Evolutionary conservation across 2,888 invertebrate species (phyloP).

Genomic region (Standfussiana lucernea): DNA sequence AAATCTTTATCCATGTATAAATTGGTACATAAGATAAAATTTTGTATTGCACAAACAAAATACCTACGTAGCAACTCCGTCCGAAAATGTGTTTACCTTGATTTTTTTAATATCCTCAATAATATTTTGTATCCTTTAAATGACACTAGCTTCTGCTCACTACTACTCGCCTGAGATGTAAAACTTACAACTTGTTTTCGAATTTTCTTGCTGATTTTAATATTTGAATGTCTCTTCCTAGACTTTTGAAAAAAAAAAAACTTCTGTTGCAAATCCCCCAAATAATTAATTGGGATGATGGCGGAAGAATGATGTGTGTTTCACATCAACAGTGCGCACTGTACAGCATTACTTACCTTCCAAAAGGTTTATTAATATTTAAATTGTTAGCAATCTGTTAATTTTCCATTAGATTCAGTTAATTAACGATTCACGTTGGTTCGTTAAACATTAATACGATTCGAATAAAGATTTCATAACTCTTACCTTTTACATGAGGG

Average conservation of each 20-base stretch:
- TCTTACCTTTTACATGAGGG: slow-evolving; percentile 55
- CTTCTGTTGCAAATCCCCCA: not conserved
- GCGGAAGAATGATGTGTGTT: not conserved
- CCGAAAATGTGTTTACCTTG: slow-evolving; percentile 51
- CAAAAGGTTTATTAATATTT: slow-evolving; percentile 26
- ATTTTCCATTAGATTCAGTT: slow-evolving; percentile 54
- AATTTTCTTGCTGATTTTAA: not conserved
- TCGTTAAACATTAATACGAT: slow-evolving; percentile 44
- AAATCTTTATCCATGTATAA: not conserved
- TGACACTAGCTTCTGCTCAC: slow-evolving; percentile 19
- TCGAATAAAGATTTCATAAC: slow-evolving; percentile 49
- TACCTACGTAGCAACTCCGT: slow-evolving; percentile 27
- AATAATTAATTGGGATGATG: too few relatives aligned
- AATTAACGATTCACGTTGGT: slow-evolving; percentile 43
- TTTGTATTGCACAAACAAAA: slow-evolving; percentile 16
- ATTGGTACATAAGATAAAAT: slow-evolving; percentile 7
- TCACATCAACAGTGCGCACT: not conserved
- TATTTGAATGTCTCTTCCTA: not conserved
- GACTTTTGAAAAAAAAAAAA: not conserved
- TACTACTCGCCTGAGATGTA: not conserved
- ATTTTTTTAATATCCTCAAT: slow-evolving; percentile 43
- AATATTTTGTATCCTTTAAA: slow-evolving; percentile 33
- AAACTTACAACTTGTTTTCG: slow-evolving; percentile 16
- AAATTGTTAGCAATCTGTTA: slow-evolving; percentile 37
- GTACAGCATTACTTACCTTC: not conserved